These are phyloP conservation scores for Peromyscus melanophrys DNA, from an alignment of 2,797 vertebrate species.

Conservation along the genomic window DNA sequence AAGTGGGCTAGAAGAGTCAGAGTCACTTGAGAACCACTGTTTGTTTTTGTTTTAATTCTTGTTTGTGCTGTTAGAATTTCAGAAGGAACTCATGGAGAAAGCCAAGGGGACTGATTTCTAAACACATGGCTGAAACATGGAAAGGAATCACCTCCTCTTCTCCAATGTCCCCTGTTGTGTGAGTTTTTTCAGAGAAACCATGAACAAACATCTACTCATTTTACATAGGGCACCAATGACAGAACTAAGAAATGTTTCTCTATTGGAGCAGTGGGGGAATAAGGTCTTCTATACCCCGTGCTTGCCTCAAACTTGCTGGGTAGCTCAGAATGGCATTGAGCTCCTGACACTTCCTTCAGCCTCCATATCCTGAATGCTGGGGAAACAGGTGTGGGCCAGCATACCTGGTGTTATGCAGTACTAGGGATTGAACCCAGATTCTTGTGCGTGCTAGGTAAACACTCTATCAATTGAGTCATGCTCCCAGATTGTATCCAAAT, in stretches of 20 bases:
- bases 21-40: neutral
- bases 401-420: neutral
- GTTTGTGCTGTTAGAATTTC: neutral
- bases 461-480: neutral
- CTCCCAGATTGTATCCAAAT: neutral
- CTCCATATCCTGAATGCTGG: neutral
- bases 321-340: neutral
- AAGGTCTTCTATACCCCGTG: neutral
- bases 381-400: too few relatives aligned
- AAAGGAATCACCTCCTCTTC: fast-evolving
- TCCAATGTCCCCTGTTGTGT: fast-evolving
- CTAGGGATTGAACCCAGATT: neutral
- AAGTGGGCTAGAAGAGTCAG: conserved; percentile 64
- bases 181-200: neutral
- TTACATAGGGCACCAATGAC: neutral
- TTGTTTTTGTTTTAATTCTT: conserved; percentile 35
- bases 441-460: neutral
- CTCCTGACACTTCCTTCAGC: neutral
- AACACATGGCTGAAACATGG: conserved; percentile 19
- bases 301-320: neutral
- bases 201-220: neutral
- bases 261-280: neutral
- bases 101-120: conserved; percentile 52
- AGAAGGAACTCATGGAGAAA: conserved; percentile 64
- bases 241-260: neutral